These are phyloP conservation scores for Candoia aspera DNA, from an alignment of 2,113 vertebrate species.

Conservation along the genomic window DNA sequence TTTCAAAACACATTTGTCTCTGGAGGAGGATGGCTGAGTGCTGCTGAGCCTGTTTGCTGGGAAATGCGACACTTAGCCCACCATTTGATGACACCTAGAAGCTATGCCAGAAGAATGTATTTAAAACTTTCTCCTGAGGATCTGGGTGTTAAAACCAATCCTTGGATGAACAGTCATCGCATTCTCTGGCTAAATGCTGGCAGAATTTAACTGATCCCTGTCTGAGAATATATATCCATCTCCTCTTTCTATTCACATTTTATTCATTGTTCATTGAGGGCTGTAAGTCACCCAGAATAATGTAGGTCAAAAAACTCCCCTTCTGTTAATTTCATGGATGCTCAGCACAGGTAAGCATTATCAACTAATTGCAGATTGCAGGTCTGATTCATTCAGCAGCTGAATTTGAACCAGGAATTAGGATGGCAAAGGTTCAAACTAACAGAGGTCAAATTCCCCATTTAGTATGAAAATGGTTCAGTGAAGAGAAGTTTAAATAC, in stretches of 20 bases:
- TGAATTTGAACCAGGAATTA: background rate
- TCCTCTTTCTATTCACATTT: background rate
- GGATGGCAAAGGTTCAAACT: background rate
- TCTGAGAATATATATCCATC: background rate
- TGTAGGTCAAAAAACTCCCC: background rate
- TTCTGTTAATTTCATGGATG: background rate
- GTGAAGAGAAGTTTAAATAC: background rate
- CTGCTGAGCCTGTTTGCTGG: background rate
- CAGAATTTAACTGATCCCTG: background rate
- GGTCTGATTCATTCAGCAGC: background rate
- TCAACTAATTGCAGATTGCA: background rate
- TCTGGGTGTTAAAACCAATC: background rate
- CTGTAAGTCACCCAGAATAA: background rate
- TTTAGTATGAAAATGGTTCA: background rate
- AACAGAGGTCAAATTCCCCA: background rate
- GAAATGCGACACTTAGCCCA: background rate
- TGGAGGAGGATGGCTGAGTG: fast-evolving
- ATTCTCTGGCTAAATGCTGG: background rate
- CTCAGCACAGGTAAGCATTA: background rate
- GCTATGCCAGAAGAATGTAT: fast-evolving
- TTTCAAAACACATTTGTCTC: fast-evolving
- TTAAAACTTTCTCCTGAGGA: fast-evolving
- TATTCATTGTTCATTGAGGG: background rate
- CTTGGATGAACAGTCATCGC: background rate
- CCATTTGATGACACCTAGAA: fast-evolving